Evolutionary conservation across 2,888 invertebrate species (phyloP), one percentile per base, ranked within the genome.

Genomic region (Girardia tigrina): DNA sequence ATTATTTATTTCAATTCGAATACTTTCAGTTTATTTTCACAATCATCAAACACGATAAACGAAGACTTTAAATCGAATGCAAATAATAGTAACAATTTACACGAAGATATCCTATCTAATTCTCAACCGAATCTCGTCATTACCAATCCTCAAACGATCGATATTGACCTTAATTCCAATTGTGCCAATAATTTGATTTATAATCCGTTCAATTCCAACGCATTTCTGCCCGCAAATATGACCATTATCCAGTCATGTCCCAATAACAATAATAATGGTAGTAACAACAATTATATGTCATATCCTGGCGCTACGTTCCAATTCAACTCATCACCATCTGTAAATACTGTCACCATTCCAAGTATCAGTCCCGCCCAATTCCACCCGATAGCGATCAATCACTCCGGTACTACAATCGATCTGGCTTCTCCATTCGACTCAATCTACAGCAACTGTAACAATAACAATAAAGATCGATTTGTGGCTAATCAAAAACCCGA

Each of bases 11-110:
- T n/a, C n/a, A n/a, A n/a, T n/a, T n/a, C n/a, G n/a, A n/a, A n/a
- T n/a, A n/a, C n/a, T n/a, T 56, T 56, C 23, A 56, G 56, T 56
- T n/a, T 56, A 56, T 56, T 56, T 56, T 56, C 56, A 2, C 56
- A 56, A 23, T 56, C 56, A 20, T 56, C 56, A n/a, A 56, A 56
- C 23, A n/a, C 56, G 4, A 16, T 56, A 8, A 56, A 56, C 56
- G 56, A 56, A 56, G 56, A 56, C 23, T 56, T 20, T n/a, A 56
- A 56, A n/a, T 56, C 56, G 4, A 56, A 56, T n/a, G n/a, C n/a
- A n/a, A n/a, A n/a, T n/a, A n/a, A n/a, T n/a, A 4, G 8, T 56
- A 56, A 56, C n/a, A 56, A 23, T 23, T 56, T 56, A 56, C 4
- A 56, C 23, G 56, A 56, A 2, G 56, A 56, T n/a, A 56, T 56